These are phyloP conservation scores for Enteromius radiatus DNA, from an alignment of 2,797 vertebrate genomes.

Conservation along the genomic window DNA sequence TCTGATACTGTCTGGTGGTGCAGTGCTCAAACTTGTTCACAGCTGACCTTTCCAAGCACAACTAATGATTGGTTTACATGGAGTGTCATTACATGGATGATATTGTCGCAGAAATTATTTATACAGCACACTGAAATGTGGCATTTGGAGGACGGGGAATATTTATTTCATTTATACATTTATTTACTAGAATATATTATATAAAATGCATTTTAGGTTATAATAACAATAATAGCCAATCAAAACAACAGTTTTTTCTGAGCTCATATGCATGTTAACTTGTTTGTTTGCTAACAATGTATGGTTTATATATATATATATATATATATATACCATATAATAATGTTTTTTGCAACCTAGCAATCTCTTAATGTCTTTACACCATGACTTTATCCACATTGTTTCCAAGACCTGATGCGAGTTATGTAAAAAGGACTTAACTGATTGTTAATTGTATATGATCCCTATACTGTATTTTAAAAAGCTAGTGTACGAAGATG, in stretches of 20 bases:
- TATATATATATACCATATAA: not conserved
- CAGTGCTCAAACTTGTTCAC: not conserved
- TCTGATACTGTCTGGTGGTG: not conserved
- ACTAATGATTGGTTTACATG: not conserved
- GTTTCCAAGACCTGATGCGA: not conserved
- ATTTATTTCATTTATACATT: not conserved
- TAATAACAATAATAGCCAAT: not conserved
- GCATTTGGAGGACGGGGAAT: not conserved
- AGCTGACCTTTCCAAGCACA: conserved; percentile 21
- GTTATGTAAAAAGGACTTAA: not conserved
- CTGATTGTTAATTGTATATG: not conserved
- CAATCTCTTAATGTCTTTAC: not conserved
- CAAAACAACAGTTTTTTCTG: not conserved
- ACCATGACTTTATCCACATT: not conserved
- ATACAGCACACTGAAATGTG: not conserved
- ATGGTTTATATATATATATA: not conserved
- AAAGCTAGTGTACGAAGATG: not conserved
- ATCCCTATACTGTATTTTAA: not conserved
- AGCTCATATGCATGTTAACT: not conserved
- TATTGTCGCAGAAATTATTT: not conserved
- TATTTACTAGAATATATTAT: not conserved
- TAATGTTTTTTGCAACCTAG: not conserved
- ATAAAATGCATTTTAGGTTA: not conserved
- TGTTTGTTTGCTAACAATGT: not conserved
- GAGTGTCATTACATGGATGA: not conserved